These are phyloP conservation scores for Ericerus pela DNA, from an alignment of 1,140 invertebrate species.

Conservation along the genomic window DNA sequence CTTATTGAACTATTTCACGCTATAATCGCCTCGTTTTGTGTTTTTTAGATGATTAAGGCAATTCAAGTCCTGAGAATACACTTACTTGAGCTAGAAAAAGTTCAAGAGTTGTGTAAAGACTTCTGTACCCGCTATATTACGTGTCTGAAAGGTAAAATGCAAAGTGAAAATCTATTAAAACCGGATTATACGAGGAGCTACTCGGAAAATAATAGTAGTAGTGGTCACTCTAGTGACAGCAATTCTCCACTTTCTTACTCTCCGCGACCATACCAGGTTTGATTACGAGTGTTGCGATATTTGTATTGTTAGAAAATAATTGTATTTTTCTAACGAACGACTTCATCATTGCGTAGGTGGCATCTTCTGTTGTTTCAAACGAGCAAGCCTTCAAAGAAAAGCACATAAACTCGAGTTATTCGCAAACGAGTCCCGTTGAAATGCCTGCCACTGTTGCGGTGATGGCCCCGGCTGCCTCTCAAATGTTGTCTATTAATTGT, in stretches of 20 bases:
- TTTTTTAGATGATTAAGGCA: slow-evolving; percentile 83
- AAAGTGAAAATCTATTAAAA: slow-evolving; percentile 75
- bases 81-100: slow-evolving; percentile 85
- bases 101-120: slow-evolving; percentile 91
- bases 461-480: slow-evolving; percentile 31
- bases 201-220: slow-evolving; percentile 35
- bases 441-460: slow-evolving; percentile 16
- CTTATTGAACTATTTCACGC: neutral
- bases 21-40: slow-evolving; percentile 18
- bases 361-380: slow-evolving; percentile 42
- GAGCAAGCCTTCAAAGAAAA: slow-evolving; percentile 22
- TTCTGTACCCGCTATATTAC: slow-evolving; percentile 93
- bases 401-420: slow-evolving; percentile 9
- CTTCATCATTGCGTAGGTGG: slow-evolving; percentile 31
- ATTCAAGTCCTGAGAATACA: slow-evolving; percentile 94
- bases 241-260: slow-evolving; percentile 31
- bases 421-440: slow-evolving; percentile 3
- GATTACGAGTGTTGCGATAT: neutral
- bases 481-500: slow-evolving; percentile 5
- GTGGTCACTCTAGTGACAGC: slow-evolving; percentile 39
- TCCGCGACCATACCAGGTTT: slow-evolving; percentile 25
- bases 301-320: neutral
- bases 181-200: slow-evolving; percentile 47
- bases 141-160: slow-evolving; percentile 91
- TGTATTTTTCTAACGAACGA: neutral